Evolutionary conservation across 2,888 invertebrate genomes (phyloP).

Genomic region (Drosophila parthenogenetica): DNA sequence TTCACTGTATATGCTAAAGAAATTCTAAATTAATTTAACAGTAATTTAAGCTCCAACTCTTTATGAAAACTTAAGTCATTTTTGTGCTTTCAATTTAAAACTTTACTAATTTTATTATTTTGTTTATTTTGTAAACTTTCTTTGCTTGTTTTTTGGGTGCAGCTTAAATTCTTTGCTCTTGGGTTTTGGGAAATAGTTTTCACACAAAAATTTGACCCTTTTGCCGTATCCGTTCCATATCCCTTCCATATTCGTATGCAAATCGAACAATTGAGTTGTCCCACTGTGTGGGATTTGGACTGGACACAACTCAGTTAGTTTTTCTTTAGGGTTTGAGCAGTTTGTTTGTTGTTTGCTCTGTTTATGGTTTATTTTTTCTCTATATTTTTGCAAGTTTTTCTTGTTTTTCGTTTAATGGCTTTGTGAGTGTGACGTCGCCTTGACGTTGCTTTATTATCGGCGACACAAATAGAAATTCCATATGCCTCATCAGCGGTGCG

Average conservation of each 20-base stretch:
- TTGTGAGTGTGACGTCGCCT: constrained; percentile 46
- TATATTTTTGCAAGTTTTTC: too few species aligned
- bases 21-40: too few species aligned
- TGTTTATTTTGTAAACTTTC: not conserved
- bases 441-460: constrained; percentile 53
- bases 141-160: not conserved
- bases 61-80: too few species aligned
- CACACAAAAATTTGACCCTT: constrained; percentile 2
- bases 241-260: constrained; percentile 20
- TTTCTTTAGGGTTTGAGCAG: constrained; percentile 19
- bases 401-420: constrained; percentile 49
- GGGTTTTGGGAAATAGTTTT: not conserved
- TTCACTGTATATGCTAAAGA: too few species aligned
- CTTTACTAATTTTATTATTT: too few species aligned
- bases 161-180: not conserved
- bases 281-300: constrained; percentile 32
- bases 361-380: constrained; percentile 17
- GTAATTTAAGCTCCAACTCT: too few species aligned
- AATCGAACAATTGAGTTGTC: constrained; percentile 45
- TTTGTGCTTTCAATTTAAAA: too few species aligned
- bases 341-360: constrained; percentile 14
- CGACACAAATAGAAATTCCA: constrained; percentile 56
- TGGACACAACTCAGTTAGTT: constrained; percentile 41
- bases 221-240: constrained; percentile 17
- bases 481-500: constrained; percentile 54